Evolutionary conservation across 92 coral and sea anemone species (phyloP).

Genomic region (Zoanthus sansibaricus): DNA sequence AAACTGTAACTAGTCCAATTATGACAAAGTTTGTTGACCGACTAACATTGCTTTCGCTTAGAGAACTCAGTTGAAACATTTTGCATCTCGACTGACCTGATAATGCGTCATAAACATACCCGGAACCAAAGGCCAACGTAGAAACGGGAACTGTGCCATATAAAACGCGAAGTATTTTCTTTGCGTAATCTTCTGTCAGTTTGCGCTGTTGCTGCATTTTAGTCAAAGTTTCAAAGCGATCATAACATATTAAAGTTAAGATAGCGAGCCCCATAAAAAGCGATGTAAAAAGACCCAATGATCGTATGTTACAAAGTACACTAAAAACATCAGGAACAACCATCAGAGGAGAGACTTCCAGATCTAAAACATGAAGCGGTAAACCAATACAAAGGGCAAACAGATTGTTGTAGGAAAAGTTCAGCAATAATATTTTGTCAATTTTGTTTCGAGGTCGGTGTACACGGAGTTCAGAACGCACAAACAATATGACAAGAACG

Average conservation of each 20-base stretch:
- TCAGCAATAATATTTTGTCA: constrained; percentile 18
- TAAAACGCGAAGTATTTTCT: not conserved
- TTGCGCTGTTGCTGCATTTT: constrained; percentile 22
- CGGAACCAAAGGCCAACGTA: not conserved
- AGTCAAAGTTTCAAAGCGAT: constrained; percentile 16
- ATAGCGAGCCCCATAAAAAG: constrained; percentile 22
- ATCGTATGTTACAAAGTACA: not conserved
- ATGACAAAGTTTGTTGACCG: constrained; percentile 29
- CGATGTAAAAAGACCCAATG: not conserved
- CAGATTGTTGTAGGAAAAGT: constrained; percentile 6
- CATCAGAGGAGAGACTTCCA: constrained; percentile 9
- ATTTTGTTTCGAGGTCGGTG: not conserved
- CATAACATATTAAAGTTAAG: constrained; percentile 4
- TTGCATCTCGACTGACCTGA: not conserved
- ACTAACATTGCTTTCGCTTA: not conserved
- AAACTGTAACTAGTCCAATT: constrained; percentile 40
- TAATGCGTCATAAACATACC: not conserved
- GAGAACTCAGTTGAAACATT: not conserved
- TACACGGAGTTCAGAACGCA: not conserved
- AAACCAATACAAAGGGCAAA: constrained; percentile 22
- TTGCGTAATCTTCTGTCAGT: not conserved
- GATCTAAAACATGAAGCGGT: constrained; percentile 31
- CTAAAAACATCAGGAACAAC: not conserved
- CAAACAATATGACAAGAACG: constrained; percentile 2
- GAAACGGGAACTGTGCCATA: not conserved